Percentiles rank a stretch among this genome's conserved stretches.
phyloP scores from a whole-genome alignment of 92 coral and sea anemone species.

The Bergia sp. region DNA sequence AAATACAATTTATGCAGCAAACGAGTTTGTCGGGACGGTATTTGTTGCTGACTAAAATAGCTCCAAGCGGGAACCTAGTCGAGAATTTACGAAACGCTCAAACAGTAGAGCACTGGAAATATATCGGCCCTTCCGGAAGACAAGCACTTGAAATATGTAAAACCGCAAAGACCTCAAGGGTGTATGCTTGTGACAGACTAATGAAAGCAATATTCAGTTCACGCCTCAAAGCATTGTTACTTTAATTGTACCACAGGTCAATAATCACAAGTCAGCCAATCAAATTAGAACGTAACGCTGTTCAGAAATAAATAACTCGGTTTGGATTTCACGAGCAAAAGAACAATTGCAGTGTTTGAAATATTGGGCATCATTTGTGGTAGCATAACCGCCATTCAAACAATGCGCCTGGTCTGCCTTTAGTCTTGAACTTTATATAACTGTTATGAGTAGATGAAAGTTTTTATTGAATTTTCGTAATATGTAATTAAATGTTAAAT shows the following conservation, averaged over 20 bases:
- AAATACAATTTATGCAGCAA: background rate
- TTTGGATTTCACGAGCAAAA: background rate
- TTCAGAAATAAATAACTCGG: background rate
- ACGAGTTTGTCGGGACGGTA: background rate
- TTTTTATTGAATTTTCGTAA: too few species aligned
- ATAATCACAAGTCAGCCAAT: constrained; percentile 32
- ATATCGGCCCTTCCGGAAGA: constrained; percentile 12
- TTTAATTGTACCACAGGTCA: constrained; percentile 21
- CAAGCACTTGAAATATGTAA: constrained; percentile 16
- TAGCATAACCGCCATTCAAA: too few species aligned
- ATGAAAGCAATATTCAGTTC: constrained; percentile 30
- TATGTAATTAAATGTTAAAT: too few species aligned
- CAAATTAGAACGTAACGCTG: constrained; percentile 1
- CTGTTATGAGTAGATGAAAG: too few species aligned
- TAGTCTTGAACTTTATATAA: too few species aligned
- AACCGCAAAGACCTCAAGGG: constrained; percentile 5
- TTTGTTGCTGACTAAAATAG: constrained; percentile 9
- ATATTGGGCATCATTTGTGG: background rate
- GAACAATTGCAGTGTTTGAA: background rate
- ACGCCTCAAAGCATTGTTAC: constrained; percentile 26
- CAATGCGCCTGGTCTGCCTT: too few species aligned
- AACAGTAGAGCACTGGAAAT: background rate
- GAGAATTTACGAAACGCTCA: background rate
- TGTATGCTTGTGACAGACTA: constrained; percentile 4
- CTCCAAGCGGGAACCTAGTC: background rate